A percentile compares a stretch with the other conserved stretches of the same genome.
These are phyloP conservation scores for Pecten maximus DNA, from an alignment of 2,888 invertebrate genomes.

Conservation along the genomic window DNA sequence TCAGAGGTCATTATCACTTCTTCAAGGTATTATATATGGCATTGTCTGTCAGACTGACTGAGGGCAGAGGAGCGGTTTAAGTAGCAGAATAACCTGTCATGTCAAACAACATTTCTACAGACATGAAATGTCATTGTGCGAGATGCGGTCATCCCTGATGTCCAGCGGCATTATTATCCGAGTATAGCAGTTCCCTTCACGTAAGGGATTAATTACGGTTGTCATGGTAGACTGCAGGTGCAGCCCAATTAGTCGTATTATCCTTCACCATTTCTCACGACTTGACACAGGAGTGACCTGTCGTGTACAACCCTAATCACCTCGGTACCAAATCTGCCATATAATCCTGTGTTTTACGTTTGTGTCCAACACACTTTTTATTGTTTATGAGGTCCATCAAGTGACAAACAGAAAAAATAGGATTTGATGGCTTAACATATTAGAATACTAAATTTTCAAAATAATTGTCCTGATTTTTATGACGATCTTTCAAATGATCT, in stretches of 20 bases:
- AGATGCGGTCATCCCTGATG: neutral
- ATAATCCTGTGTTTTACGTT: too few species aligned
- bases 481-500: too few species aligned
- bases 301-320: neutral
- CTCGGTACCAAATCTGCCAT: too few species aligned
- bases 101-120: neutral
- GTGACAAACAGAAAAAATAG: too few species aligned
- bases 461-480: too few species aligned
- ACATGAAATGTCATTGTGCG: neutral
- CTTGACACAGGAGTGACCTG: neutral
- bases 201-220: conserved; percentile 21
- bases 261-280: neutral
- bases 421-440: too few species aligned
- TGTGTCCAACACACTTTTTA: too few species aligned
- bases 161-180: neutral
- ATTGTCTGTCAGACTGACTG: conserved; percentile 15
- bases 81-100: neutral
- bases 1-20: conserved; percentile 5
- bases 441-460: too few species aligned
- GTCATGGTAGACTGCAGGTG: neutral
- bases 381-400: too few species aligned
- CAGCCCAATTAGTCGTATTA: neutral
- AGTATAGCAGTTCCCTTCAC: neutral
- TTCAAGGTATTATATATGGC: neutral
- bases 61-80: neutral